Evolutionary conservation across 2,797 vertebrate species (phyloP).

Genomic region (Gadopsis bispinosus): DNA sequence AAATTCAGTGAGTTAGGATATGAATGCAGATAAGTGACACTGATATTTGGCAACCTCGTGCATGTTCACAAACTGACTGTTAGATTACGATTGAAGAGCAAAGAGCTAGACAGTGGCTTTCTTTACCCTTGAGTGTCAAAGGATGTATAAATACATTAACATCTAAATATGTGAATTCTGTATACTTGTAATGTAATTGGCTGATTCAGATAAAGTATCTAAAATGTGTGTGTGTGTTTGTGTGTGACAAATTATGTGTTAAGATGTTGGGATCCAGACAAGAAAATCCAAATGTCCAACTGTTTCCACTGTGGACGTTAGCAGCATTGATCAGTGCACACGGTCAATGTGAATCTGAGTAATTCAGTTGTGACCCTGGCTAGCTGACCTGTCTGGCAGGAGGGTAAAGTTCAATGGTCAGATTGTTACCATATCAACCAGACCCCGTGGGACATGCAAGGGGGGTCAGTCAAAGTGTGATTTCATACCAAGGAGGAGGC

Average conservation of each 20-base stretch:
- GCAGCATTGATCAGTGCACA: constrained; percentile 43
- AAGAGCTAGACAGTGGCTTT: background rate
- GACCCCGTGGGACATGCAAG: constrained; percentile 27
- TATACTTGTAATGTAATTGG: background rate
- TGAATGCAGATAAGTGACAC: background rate
- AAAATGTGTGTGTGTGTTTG: background rate
- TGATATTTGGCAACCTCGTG: background rate
- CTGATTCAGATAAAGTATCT: background rate
- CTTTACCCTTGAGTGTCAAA: background rate
- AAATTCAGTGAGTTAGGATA: background rate
- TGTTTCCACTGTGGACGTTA: constrained; percentile 10
- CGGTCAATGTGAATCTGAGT: constrained; percentile 36
- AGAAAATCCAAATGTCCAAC: constrained; percentile 28
- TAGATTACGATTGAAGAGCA: background rate
- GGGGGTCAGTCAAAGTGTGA: constrained; percentile 47
- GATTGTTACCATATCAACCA: constrained; percentile 42
- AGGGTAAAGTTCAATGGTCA: constrained; percentile 55
- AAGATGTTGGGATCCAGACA: constrained; percentile 7
- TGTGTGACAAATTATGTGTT: background rate
- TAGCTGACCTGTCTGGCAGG: constrained; percentile 46
- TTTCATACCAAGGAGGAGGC: constrained; percentile 20
- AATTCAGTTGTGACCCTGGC: constrained; percentile 54
- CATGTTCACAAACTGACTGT: background rate
- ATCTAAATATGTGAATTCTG: background rate
- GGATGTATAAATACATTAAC: background rate